Percentiles rank a stretch among this genome's conserved stretches.
These are phyloP conservation scores for Melanotaenia maccullochi DNA, from an alignment of 2,797 vertebrate species.

Conservation along the genomic window DNA sequence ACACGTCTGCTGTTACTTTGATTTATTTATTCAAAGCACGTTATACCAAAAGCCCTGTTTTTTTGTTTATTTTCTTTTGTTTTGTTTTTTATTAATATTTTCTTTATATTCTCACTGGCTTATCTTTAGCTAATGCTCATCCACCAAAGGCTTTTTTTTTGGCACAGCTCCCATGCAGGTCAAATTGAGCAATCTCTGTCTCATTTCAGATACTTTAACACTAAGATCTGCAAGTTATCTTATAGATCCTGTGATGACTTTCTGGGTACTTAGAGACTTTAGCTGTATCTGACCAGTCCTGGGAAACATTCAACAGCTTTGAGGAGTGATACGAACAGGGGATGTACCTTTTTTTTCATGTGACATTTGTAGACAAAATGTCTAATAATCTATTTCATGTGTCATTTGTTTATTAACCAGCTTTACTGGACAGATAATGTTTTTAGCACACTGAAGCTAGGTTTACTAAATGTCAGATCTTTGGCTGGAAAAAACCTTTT, in stretches of 20 bases:
- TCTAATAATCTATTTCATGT: not conserved
- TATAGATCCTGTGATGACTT: not conserved
- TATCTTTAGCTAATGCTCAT: not conserved
- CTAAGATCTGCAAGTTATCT: not conserved
- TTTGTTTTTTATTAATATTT: too few species aligned
- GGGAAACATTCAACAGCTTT: not conserved
- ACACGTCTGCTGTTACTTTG: not conserved
- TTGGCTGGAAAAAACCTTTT: too few species aligned
- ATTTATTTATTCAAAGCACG: not conserved
- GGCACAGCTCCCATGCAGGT: not conserved
- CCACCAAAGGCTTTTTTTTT: not conserved
- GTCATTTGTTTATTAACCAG: not conserved
- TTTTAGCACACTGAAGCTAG: too few species aligned
- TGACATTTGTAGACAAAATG: not conserved
- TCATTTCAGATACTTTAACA: not conserved
- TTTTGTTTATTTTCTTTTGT: too few species aligned
- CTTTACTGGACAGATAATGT: not conserved
- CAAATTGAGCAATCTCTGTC: not conserved
- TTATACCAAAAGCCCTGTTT: not conserved
- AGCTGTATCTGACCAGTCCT: not conserved
- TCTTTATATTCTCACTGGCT: too few species aligned
- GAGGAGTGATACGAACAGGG: not conserved
- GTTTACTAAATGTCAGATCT: too few species aligned
- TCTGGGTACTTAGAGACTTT: not conserved
- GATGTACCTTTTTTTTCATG: not conserved